A percentile compares a stretch with the other conserved stretches of the same genome.
phyloP scores from a whole-genome alignment of 2,888 invertebrate genomes.

The Amiota mariae region DNA sequence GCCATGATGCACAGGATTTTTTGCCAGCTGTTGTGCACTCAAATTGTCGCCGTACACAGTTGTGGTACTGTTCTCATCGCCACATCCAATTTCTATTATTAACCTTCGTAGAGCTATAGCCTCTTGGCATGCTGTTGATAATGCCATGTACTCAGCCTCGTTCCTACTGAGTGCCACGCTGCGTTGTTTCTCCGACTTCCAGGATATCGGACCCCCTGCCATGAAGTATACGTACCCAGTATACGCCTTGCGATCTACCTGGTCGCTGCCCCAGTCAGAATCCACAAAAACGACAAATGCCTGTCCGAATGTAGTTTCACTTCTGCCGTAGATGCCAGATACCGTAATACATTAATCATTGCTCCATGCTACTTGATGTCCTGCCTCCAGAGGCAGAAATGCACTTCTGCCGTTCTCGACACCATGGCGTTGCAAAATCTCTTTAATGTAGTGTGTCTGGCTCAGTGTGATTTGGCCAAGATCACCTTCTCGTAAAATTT shows the following conservation, averaged over 20 bases:
- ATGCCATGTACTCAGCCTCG: too few species aligned
- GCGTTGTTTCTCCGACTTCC: not conserved
- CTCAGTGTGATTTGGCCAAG: not conserved
- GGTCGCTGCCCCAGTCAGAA: not conserved
- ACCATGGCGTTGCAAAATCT: not conserved
- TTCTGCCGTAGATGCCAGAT: too few species aligned
- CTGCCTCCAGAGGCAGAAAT: not conserved
- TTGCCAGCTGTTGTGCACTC: too few species aligned
- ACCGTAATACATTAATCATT: not conserved
- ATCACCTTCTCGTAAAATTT: conserved; percentile 7
- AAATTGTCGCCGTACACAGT: too few species aligned
- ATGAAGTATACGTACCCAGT: not conserved
- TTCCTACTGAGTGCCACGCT: too few species aligned
- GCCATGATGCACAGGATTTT: too few species aligned
- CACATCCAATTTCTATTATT: too few species aligned
- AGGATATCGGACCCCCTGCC: not conserved
- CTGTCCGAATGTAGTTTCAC: too few species aligned
- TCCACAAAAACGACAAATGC: not conserved
- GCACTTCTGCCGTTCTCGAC: too few species aligned
- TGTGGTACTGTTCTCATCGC: too few species aligned
- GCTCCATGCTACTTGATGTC: not conserved
- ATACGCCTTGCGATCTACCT: not conserved
- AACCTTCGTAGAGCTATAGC: too few species aligned
- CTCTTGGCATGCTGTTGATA: too few species aligned
- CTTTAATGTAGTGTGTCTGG: not conserved